Percentiles rank a stretch among this genome's conserved stretches.
phyloP scores from a whole-genome alignment of 2,888 invertebrate species.

The Machimus atricapillus region DNA sequence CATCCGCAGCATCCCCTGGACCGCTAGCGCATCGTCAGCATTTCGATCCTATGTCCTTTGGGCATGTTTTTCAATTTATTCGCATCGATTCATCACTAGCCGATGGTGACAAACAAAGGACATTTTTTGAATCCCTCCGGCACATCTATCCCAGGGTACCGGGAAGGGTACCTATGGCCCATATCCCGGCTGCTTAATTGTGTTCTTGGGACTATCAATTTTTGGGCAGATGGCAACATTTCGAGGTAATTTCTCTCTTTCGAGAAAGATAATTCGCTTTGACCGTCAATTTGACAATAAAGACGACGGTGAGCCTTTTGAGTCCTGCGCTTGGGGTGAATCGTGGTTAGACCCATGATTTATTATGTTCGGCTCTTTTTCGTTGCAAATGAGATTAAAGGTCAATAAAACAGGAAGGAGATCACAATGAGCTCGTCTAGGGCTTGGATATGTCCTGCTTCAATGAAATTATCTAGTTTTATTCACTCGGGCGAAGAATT shows the following conservation, averaged over 20 bases:
- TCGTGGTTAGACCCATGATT: slow-evolving; percentile 27
- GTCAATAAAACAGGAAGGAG: slow-evolving; percentile 4
- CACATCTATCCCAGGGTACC: neutral
- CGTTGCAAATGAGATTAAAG: slow-evolving; percentile 7
- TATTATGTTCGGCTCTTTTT: neutral
- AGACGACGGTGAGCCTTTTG: slow-evolving; percentile 31
- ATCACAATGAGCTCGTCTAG: neutral
- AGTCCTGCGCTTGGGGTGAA: slow-evolving; percentile 8
- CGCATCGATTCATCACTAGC: slow-evolving; percentile 43
- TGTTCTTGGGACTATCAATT: slow-evolving; percentile 40
- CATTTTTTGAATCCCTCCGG: neutral
- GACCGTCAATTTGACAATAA: slow-evolving; percentile 37
- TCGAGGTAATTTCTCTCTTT: slow-evolving; percentile 44
- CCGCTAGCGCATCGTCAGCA: neutral
- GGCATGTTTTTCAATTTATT: slow-evolving; percentile 32
- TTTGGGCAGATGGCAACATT: slow-evolving; percentile 46
- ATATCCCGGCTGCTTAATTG: slow-evolving; percentile 37
- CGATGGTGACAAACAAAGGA: slow-evolving; percentile 34
- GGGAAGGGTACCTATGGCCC: slow-evolving; percentile 1
- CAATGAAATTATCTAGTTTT: neutral
- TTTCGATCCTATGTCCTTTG: slow-evolving; percentile 19
- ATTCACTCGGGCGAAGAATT: neutral
- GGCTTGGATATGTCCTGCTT: neutral
- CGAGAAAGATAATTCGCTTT: slow-evolving; percentile 41
- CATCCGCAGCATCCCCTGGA: neutral